Evolutionary conservation across 2,113 vertebrate genomes (phyloP).

Genomic region (Ranitomeya variabilis): DNA sequence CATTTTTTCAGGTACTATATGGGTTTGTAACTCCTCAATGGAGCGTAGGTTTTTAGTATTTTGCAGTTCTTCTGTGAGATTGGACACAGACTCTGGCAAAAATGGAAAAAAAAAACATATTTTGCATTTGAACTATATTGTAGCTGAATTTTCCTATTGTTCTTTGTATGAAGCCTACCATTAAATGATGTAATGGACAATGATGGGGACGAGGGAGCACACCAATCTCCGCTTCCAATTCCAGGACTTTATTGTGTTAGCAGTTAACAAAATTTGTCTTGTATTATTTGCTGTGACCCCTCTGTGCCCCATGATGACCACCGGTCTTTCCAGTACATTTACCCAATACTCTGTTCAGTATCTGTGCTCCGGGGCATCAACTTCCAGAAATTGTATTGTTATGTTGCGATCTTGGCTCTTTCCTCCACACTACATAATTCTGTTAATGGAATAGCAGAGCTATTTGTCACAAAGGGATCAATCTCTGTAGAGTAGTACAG

Average conservation of each 20-base stretch:
- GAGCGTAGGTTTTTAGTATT: too few relatives aligned
- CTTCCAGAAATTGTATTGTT: slow-evolving; percentile 41
- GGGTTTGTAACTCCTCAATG: too few relatives aligned
- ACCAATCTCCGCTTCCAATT: neutral
- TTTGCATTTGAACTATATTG: neutral
- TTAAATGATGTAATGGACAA: neutral
- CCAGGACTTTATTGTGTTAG: neutral
- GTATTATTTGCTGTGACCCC: slow-evolving; percentile 24
- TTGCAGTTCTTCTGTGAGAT: too few relatives aligned
- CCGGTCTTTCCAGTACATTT: slow-evolving; percentile 11
- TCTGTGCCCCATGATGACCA: neutral
- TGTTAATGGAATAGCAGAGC: slow-evolving; percentile 41
- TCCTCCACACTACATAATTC: slow-evolving; percentile 45
- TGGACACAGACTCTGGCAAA: too few relatives aligned
- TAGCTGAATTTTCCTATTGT: neutral
- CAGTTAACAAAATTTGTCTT: neutral
- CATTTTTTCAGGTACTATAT: too few relatives aligned
- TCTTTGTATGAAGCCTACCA: neutral
- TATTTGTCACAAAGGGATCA: slow-evolving; percentile 43
- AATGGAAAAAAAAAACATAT: neutral
- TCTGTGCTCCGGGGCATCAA: neutral
- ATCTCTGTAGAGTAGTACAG: slow-evolving; percentile 27
- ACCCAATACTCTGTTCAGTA: neutral
- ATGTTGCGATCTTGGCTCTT: neutral
- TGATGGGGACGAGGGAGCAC: neutral